Evolutionary conservation across 2,888 invertebrate species (phyloP).

Genomic region (Lymantria dispar): DNA sequence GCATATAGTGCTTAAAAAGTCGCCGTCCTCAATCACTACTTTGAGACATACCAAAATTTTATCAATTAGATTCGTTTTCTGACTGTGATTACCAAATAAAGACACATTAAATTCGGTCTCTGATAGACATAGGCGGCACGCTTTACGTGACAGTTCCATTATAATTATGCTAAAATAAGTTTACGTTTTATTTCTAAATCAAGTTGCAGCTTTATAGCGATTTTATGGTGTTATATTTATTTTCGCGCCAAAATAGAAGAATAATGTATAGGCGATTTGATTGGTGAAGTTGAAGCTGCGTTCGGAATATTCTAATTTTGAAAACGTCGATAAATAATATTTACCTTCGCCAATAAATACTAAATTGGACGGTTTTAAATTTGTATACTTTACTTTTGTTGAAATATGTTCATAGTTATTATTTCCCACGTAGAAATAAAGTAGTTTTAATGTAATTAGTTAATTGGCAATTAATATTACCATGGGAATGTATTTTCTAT

Average conservation of each 20-base stretch:
- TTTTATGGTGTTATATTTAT: not conserved
- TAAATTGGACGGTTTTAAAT: constrained; percentile 69
- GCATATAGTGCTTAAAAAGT: constrained; percentile 60
- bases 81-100: constrained; percentile 57
- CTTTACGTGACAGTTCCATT: constrained; percentile 61
- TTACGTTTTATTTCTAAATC: not conserved
- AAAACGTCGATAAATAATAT: constrained; percentile 20
- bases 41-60: constrained; percentile 66
- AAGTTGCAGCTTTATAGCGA: not conserved
- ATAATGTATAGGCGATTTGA: constrained; percentile 13
- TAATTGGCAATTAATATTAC: not conserved
- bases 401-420: constrained; percentile 11
- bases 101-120: constrained; percentile 68
- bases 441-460: not conserved
- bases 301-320: constrained; percentile 16
- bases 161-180: constrained; percentile 2
- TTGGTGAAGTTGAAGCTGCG: constrained; percentile 23
- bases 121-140: constrained; percentile 63
- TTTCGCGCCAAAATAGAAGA: constrained; percentile 19
- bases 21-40: constrained; percentile 58
- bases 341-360: constrained; percentile 56
- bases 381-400: constrained; percentile 60
- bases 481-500: not conserved
- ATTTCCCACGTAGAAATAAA: constrained; percentile 1
- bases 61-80: constrained; percentile 55